phyloP scores from a whole-genome alignment of 2,113 vertebrate species.

The Pomatostomus ruficeps region DNA sequence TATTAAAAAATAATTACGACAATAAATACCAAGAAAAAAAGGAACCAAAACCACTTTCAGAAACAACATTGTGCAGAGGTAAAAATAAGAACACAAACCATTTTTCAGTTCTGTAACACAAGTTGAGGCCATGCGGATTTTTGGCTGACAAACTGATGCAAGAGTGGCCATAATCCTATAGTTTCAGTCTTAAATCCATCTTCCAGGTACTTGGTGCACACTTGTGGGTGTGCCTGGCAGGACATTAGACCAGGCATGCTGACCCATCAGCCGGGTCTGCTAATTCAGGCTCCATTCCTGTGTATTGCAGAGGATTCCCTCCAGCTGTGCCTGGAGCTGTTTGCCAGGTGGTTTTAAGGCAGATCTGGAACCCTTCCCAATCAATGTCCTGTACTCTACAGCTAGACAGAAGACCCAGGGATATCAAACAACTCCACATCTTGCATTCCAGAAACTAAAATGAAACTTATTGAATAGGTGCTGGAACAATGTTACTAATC shows the following conservation, averaged over 20 bases:
- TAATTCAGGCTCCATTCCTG: background rate
- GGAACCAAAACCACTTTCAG: background rate
- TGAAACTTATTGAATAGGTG: fast-evolving
- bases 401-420: background rate
- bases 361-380: background rate
- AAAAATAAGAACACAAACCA: background rate
- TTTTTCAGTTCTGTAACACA: background rate
- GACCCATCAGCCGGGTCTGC: background rate
- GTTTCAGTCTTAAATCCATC: background rate
- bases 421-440: background rate
- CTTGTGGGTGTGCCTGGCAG: background rate
- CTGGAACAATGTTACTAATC: background rate
- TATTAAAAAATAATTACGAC: background rate
- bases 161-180: background rate
- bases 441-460: background rate
- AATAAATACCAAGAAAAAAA: background rate
- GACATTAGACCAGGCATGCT: too few relatives aligned
- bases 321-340: background rate
- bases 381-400: background rate
- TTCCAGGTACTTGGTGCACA: background rate
- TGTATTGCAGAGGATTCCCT: background rate
- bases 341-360: background rate
- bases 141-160: background rate
- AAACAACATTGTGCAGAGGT: background rate
- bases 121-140: background rate